Conservation (phyloP, 1,140 invertebrate species). For the Caenorhabditis remanei region DNA sequence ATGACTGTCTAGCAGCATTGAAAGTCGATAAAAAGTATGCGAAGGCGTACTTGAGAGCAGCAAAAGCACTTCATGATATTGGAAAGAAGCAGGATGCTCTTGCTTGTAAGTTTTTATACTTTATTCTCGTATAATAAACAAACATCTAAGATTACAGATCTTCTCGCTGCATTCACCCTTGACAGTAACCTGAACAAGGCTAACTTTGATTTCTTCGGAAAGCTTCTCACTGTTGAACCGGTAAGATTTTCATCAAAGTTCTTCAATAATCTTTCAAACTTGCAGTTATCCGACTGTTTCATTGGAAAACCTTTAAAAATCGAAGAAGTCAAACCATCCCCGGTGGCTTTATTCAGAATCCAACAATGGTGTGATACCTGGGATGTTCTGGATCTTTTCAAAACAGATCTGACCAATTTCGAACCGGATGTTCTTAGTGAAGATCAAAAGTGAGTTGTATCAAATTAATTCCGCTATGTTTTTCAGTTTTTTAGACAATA, state of each 20-base stretch:
- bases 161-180: not conserved
- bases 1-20: slow-evolving; percentile 32
- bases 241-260: not conserved
- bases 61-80: slow-evolving; percentile 11
- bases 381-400: slow-evolving; percentile 33
- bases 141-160: not conserved
- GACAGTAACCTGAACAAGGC: slow-evolving; percentile 10
- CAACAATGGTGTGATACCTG: slow-evolving; percentile 49
- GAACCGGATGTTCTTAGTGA: slow-evolving; percentile 6
- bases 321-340: not conserved
- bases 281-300: not conserved
- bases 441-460: not conserved
- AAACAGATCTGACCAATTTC: slow-evolving; percentile 25
- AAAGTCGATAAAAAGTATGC: slow-evolving; percentile 42
- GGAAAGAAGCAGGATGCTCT: slow-evolving; percentile 32
- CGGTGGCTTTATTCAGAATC: slow-evolving; percentile 36
- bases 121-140: not conserved
- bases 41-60: slow-evolving; percentile 21
- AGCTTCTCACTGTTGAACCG: slow-evolving; percentile 14
- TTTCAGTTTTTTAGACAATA: slow-evolving; percentile 3
- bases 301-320: slow-evolving; percentile 37
- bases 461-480: no score
- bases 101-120: not conserved
- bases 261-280: not conserved
- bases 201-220: slow-evolving; percentile 39